These are phyloP conservation scores for Arvicanthis niloticus DNA, from an alignment of 2,113 vertebrate genomes.

Conservation along the genomic window DNA sequence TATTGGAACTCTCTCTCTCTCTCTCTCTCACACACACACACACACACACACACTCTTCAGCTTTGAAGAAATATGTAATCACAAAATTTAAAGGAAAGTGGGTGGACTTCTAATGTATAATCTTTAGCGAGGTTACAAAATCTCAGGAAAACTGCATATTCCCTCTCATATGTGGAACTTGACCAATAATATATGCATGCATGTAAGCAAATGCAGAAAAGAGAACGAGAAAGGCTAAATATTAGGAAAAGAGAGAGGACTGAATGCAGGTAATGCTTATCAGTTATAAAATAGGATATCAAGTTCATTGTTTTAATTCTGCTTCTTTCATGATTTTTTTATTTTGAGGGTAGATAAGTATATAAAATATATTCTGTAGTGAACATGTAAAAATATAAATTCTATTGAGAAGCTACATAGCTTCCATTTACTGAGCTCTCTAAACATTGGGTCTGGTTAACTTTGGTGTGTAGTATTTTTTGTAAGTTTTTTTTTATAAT, in stretches of 20 bases:
- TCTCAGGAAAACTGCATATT: not conserved
- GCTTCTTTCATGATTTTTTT: not conserved
- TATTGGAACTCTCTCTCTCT: not conserved
- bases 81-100: not conserved
- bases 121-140: not conserved
- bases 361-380: not conserved
- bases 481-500: not conserved
- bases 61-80: not conserved
- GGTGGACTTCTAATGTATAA: not conserved
- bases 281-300: not conserved
- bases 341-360: not conserved
- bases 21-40: not conserved
- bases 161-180: not conserved
- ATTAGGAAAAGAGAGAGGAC: not conserved
- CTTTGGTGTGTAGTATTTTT: not conserved
- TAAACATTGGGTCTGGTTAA: not conserved
- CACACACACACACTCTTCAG: not conserved
- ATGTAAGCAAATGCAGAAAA: not conserved
- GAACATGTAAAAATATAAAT: not conserved
- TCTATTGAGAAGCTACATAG: not conserved
- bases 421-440: not conserved
- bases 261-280: not conserved
- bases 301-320: not conserved
- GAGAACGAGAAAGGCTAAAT: not conserved
- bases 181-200: not conserved